These are phyloP conservation scores for Buceros bicornis DNA, from an alignment of 2,797 vertebrate species.

Conservation along the genomic window DNA sequence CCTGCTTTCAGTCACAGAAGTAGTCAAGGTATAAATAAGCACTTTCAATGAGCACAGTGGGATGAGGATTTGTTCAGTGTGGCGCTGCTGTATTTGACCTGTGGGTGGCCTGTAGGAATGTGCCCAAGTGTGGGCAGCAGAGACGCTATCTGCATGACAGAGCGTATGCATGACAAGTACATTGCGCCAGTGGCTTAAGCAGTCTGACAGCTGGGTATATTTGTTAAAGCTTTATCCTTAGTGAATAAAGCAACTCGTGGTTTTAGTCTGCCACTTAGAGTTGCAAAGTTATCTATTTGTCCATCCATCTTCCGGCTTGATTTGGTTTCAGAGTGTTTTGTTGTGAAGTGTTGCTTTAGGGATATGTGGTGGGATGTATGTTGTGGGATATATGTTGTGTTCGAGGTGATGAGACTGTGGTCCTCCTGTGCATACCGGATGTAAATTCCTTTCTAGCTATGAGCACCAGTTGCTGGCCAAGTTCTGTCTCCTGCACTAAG, in stretches of 20 bases:
- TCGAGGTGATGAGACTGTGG: slow-evolving; percentile 2
- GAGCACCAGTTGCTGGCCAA: background rate
- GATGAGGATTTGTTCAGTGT: background rate
- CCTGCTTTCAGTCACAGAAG: background rate
- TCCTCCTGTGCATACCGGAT: background rate
- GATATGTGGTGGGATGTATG: accelerated
- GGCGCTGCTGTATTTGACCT: background rate
- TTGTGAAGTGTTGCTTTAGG: background rate
- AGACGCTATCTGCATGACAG: background rate
- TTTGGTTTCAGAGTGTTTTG: slow-evolving; percentile 1
- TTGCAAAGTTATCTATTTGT: background rate
- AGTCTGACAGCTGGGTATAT: background rate
- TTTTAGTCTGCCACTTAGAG: background rate
- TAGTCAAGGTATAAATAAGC: background rate
- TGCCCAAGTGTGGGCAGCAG: background rate
- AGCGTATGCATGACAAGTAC: background rate
- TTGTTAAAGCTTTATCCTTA: background rate
- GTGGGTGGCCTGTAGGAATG: background rate
- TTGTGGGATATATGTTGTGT: background rate
- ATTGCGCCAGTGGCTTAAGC: background rate
- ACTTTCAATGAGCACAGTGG: background rate
- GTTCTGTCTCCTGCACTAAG: slow-evolving; percentile 9
- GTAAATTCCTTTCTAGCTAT: slow-evolving; percentile 30
- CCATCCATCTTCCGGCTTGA: background rate
- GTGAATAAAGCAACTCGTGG: background rate